Evolutionary conservation across 2,113 vertebrate species (phyloP).

Genomic region (Anolis sagrei): DNA sequence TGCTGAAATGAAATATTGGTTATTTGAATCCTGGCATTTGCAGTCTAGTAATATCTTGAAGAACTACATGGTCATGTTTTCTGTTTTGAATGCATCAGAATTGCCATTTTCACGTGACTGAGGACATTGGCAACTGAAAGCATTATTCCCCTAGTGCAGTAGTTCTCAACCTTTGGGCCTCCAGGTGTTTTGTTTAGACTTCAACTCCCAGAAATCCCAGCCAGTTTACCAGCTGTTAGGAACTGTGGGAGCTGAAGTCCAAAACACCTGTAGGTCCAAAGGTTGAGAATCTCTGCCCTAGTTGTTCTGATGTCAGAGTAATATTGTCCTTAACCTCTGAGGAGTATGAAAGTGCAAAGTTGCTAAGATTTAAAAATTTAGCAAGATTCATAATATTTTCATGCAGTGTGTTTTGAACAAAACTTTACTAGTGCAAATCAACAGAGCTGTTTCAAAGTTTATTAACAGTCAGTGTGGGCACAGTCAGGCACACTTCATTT

Average conservation of each 20-base stretch:
- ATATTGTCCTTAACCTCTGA: background rate
- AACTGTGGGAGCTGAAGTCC: too few relatives aligned
- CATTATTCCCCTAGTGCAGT: background rate
- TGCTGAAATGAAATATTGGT: too few relatives aligned
- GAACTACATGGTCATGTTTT: too few relatives aligned
- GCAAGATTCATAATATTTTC: background rate
- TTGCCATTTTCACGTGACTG: background rate
- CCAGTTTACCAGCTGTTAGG: too few relatives aligned
- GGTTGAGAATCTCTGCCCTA: too few relatives aligned
- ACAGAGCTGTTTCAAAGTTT: background rate
- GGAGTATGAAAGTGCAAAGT: background rate
- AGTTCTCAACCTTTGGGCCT: too few relatives aligned
- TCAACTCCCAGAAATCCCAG: too few relatives aligned
- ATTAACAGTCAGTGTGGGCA: background rate
- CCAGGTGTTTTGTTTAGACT: too few relatives aligned
- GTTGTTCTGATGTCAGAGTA: background rate
- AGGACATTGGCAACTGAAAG: background rate
- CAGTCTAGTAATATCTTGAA: too few relatives aligned
- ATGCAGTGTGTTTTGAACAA: background rate
- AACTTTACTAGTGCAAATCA: background rate
- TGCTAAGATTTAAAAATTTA: background rate
- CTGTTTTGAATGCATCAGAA: background rate
- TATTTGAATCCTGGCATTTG: too few relatives aligned
- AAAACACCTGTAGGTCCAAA: too few relatives aligned
- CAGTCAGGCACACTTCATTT: background rate